A percentile compares a stretch with the other conserved stretches of the same genome.
These are phyloP conservation scores for Metopia argyrocephala DNA, from an alignment of 2,888 invertebrate genomes.

Conservation along the genomic window DNA sequence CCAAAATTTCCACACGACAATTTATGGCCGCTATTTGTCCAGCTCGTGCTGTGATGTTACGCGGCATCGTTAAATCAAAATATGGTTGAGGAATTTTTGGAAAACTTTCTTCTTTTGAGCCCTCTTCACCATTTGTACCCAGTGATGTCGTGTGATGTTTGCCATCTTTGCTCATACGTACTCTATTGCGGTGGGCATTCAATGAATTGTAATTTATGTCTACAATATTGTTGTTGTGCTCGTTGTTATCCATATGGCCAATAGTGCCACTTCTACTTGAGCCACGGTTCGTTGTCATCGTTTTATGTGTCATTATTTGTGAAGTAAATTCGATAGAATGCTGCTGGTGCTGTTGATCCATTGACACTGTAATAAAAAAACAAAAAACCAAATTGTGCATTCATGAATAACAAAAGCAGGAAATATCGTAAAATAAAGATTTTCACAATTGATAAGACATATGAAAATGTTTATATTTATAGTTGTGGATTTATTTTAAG, in stretches of 20 bases:
- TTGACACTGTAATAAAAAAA: constrained; percentile 51
- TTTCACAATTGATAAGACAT: constrained; percentile 26
- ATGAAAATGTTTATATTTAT: constrained; percentile 21
- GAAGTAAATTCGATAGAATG: constrained; percentile 41
- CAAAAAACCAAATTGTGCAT: too few species aligned
- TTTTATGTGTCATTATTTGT: constrained; percentile 63
- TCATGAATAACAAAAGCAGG: neutral
- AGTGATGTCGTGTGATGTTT: constrained; percentile 5
- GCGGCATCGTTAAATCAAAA: constrained; percentile 90
- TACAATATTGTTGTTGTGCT: constrained; percentile 60
- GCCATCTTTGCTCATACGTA: constrained; percentile 35
- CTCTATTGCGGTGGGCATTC: constrained; percentile 53
- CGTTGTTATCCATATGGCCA: constrained; percentile 49
- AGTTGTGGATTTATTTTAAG: neutral
- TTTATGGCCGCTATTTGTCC: constrained; percentile 93
- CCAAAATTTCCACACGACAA: constrained; percentile 91
- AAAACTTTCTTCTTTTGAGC: constrained; percentile 36
- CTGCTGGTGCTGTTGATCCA: constrained; percentile 41
- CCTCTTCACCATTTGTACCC: constrained; percentile 6
- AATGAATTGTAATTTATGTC: constrained; percentile 65
- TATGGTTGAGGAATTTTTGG: constrained; percentile 81
- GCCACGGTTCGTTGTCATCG: constrained; percentile 39
- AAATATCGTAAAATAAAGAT: neutral
- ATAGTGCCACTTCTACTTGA: constrained; percentile 28
- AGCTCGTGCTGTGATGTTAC: constrained; percentile 91